Conservation (phyloP, 2,113 vertebrate species). For the Archocentrus centrarchus region DNA sequence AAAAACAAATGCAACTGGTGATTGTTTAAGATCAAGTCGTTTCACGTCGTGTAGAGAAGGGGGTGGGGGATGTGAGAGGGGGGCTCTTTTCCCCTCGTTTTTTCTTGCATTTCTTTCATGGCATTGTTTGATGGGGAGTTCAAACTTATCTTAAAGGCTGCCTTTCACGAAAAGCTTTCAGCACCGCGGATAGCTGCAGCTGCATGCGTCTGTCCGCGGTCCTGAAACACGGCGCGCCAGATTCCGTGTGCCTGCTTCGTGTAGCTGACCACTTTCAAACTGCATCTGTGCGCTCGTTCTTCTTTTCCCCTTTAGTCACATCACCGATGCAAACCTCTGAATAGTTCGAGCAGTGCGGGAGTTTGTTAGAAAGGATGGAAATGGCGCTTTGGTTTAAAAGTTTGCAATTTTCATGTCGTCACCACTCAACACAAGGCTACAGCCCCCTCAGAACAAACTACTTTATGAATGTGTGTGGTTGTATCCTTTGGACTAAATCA, state of each 20-base stretch:
- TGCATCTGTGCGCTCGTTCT: neutral
- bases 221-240: conserved; percentile 13
- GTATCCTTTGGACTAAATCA: neutral
- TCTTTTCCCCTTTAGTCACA: neutral
- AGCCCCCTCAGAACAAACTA: conserved; percentile 10
- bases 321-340: neutral
- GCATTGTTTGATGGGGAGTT: no score
- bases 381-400: conserved; percentile 1
- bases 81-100: neutral
- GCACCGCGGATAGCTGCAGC: conserved; percentile 45
- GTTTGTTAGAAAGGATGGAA: neutral
- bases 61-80: fast-evolving
- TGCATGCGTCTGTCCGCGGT: conserved; percentile 41
- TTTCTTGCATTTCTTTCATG: neutral
- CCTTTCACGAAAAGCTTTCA: conserved; percentile 19
- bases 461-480: neutral
- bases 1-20: conserved; percentile 68
- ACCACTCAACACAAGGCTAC: neutral
- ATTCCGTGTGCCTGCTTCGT: neutral
- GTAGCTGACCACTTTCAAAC: conserved; percentile 12
- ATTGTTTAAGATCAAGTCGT: conserved; percentile 44
- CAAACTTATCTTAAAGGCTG: neutral
- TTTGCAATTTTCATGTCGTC: neutral
- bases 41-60: neutral
- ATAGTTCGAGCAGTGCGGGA: neutral